Conservation (phyloP, 2,888 invertebrate genomes). For the Drosophila vallismaia region DNA sequence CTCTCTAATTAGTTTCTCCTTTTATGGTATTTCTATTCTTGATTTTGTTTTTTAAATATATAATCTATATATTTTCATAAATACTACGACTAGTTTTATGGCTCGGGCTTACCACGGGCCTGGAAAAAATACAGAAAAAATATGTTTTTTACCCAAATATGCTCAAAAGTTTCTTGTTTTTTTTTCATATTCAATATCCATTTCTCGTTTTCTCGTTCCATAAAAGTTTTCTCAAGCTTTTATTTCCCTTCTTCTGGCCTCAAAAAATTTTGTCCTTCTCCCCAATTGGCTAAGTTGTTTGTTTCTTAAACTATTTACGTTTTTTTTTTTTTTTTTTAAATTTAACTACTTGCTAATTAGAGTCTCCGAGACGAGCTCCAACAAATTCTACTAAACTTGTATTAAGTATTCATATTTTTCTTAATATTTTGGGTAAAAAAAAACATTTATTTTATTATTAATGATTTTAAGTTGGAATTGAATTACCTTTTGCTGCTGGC, state of each 20-base stretch:
- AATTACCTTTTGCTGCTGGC: neutral
- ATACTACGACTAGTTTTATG: slow-evolving; percentile 51
- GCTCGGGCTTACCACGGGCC: slow-evolving; percentile 65
- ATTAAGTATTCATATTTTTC: neutral
- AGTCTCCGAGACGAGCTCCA: slow-evolving; percentile 42
- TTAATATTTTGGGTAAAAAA: slow-evolving; percentile 34
- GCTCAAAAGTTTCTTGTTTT: neutral
- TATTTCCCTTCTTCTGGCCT: neutral
- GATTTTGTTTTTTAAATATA: slow-evolving; percentile 1
- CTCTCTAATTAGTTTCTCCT: slow-evolving; percentile 11
- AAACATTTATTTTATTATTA: slow-evolving; percentile 28
- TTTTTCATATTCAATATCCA: neutral
- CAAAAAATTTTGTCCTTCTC: neutral
- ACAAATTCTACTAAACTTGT: slow-evolving; percentile 67
- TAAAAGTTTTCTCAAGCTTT: neutral
- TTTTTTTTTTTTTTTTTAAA: slow-evolving; percentile 6
- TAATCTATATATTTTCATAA: slow-evolving; percentile 7
- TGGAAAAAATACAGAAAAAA: slow-evolving; percentile 28
- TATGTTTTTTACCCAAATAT: slow-evolving; percentile 2
- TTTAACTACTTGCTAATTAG: slow-evolving; percentile 34
- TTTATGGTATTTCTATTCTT: slow-evolving; percentile 5
- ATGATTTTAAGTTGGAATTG: neutral
- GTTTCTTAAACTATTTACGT: slow-evolving; percentile 10
- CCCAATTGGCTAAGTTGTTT: slow-evolving; percentile 38
- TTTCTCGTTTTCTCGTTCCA: neutral